phyloP scores from a whole-genome alignment of 2,797 vertebrate species.

The Pangasius mekongensis region DNA sequence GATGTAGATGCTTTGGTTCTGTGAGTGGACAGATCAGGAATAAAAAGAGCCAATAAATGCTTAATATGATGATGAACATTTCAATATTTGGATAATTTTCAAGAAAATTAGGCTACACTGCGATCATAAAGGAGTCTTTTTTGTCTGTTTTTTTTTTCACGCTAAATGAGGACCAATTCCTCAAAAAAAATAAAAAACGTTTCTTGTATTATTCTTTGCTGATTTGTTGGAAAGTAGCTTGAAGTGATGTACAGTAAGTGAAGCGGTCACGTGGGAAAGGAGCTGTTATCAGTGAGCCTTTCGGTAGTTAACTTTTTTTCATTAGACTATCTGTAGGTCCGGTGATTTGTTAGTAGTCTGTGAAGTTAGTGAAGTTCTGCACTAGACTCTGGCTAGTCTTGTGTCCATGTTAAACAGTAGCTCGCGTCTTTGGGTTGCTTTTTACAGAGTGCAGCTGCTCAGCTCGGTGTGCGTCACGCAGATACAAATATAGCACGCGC shows the following conservation, averaged over 20 bases:
- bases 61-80: neutral
- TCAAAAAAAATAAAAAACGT: too few species aligned
- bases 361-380: neutral
- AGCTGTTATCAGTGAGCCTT: neutral
- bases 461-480: conserved; percentile 31
- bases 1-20: neutral
- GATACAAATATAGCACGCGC: conserved; percentile 75
- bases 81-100: neutral
- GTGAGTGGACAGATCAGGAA: neutral
- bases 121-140: neutral
- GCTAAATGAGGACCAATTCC: neutral
- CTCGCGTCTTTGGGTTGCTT: conserved; percentile 29
- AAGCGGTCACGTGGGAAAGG: neutral
- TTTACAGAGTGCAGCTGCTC: conserved; percentile 60
- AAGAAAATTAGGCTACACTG: neutral
- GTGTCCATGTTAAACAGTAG: neutral
- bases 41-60: neutral
- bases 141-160: neutral
- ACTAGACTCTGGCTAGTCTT: neutral
- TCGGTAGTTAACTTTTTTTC: neutral
- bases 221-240: neutral
- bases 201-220: neutral
- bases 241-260: neutral
- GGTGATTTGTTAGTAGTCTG: neutral
- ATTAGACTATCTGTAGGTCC: neutral